These are phyloP conservation scores for Lophura nycthemera DNA, from an alignment of 2,113 vertebrate genomes.

Conservation along the genomic window DNA sequence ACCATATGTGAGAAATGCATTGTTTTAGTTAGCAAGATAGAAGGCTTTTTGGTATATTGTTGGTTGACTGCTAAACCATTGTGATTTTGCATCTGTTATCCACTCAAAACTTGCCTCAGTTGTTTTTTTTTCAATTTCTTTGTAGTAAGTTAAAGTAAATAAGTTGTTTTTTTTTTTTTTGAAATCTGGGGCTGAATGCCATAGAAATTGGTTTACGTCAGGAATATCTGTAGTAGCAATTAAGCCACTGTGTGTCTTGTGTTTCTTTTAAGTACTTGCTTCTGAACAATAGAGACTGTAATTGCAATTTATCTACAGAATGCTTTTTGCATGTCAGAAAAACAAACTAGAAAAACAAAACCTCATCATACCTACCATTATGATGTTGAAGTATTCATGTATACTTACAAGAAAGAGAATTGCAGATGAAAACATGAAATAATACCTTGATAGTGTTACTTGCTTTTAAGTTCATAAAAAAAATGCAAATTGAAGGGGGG, in stretches of 20 bases:
- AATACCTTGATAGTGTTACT: not conserved
- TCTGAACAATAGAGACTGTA: conserved; percentile 51
- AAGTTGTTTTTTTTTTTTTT: conserved; percentile 14
- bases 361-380: conserved; percentile 31
- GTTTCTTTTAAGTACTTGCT: conserved; percentile 15
- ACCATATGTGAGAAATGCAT: conserved; percentile 10
- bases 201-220: conserved; percentile 10
- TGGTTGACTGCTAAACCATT: conserved; percentile 21
- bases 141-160: conserved; percentile 11
- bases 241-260: not conserved
- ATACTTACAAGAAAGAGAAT: not conserved
- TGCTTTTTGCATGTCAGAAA: conserved; percentile 9
- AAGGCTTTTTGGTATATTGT: conserved; percentile 11
- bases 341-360: conserved; percentile 41
- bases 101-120: conserved; percentile 10
- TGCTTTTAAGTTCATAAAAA: conserved; percentile 3
- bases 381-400: not conserved
- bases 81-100: conserved; percentile 48
- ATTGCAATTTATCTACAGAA: conserved; percentile 42
- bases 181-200: not conserved
- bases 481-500: conserved; percentile 1
- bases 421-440: not conserved
- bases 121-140: not conserved
- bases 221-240: conserved; percentile 38
- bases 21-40: conserved; percentile 32